These are phyloP conservation scores for Trachelus tabidus DNA, from an alignment of 2,888 invertebrate genomes.

Conservation along the genomic window DNA sequence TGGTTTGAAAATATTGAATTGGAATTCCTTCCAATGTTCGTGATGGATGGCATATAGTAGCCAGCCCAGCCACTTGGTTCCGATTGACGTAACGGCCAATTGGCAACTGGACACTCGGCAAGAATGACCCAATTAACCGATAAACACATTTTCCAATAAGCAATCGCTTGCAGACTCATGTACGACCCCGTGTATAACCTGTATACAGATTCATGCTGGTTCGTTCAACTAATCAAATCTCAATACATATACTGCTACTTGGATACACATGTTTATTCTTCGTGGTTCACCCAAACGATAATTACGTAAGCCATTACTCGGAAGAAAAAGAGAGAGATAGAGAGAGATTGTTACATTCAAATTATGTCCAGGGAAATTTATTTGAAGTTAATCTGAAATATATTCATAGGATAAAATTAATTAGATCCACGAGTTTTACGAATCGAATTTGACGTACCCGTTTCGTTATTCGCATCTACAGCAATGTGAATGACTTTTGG, in stretches of 20 bases:
- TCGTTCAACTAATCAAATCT: not conserved
- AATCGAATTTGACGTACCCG: not conserved
- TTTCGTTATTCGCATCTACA: not conserved
- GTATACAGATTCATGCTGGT: not conserved
- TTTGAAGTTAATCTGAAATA: not conserved
- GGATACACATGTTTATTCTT: not conserved
- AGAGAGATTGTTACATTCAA: too few species aligned
- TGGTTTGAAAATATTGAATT: not conserved
- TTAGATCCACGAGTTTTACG: not conserved
- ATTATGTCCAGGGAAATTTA: too few species aligned
- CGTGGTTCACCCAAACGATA: not conserved
- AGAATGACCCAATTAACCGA: slow-evolving; percentile 63
- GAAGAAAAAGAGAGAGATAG: too few species aligned
- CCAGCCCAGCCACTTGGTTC: slow-evolving; percentile 28
- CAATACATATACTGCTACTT: not conserved
- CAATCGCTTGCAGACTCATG: not conserved
- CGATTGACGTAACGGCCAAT: slow-evolving; percentile 54
- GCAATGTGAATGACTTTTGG: not conserved
- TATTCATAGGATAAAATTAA: not conserved
- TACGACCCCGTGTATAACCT: not conserved
- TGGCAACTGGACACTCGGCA: slow-evolving; percentile 52
- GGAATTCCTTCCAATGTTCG: not conserved
- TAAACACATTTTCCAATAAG: slow-evolving; percentile 56
- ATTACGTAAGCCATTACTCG: not conserved
- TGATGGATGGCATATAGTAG: not conserved